Conservation (phyloP, 2,888 invertebrate species). For the Hydrotaea diabolus region DNA sequence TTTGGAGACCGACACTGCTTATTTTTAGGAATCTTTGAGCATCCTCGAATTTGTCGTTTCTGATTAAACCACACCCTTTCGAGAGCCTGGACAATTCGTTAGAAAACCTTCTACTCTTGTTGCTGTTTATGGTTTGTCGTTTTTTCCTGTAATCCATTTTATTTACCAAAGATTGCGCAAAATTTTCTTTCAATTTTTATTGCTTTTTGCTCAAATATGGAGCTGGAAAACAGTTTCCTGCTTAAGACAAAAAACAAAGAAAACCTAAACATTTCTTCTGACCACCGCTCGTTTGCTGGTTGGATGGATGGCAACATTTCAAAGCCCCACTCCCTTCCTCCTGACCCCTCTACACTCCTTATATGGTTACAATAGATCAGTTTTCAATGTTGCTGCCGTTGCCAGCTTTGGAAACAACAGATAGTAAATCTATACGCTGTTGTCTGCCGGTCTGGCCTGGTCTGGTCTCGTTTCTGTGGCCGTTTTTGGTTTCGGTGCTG, state of each 20-base stretch:
- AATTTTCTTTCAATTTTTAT: conserved; percentile 40
- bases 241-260: conserved; percentile 35
- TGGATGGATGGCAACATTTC: conserved; percentile 34
- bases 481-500: conserved; percentile 25
- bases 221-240: conserved; percentile 62
- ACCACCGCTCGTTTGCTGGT: conserved; percentile 13
- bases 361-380: conserved; percentile 66
- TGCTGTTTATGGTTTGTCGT: neutral
- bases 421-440: neutral
- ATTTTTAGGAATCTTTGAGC: too few relatives aligned
- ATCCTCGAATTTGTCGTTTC: too few relatives aligned
- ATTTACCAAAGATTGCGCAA: conserved; percentile 27
- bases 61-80: neutral
- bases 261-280: conserved; percentile 46
- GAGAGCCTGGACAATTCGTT: neutral
- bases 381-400: conserved; percentile 60
- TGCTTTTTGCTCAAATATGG: conserved; percentile 60
- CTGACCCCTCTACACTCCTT: too few relatives aligned
- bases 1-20: too few relatives aligned
- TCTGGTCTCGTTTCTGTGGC: conserved; percentile 19
- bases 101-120: neutral
- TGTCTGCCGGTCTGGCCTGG: neutral
- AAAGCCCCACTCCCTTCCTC: conserved; percentile 31
- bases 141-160: conserved; percentile 41
- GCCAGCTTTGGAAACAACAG: conserved; percentile 23